Base-by-base conservation (phyloP, 2,888 invertebrate species). In the Matsumyia berberina region DNA sequence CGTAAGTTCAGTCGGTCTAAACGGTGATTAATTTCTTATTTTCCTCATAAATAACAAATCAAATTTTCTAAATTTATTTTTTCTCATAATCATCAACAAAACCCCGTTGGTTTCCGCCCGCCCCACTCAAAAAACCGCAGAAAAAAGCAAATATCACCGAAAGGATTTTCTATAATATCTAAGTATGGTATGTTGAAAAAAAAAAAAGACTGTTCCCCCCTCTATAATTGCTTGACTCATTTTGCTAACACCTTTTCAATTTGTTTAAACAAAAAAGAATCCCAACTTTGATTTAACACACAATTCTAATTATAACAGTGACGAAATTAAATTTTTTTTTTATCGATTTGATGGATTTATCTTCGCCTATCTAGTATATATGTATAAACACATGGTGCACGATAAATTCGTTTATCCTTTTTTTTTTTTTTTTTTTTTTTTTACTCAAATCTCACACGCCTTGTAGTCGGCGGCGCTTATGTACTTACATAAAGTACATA, bases 161-260 rank as follows among this genome's bases (percentile, higher is more conserved):
- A 70, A 82, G 77, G 77, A 82, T 42, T 72, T 24, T 24, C 24
- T 72, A n/a, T n/a, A 77, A 82, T 82, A 66, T 72, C 72, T 55
- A 51, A 82, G 31, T 66, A 82, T 82, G 82, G 82, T 82, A 82
- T 82, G 82, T 82, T 77, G 12, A 46, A 67, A 64, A 39, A 72
- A 67, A 64, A 39, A 72, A 64, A 11, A 37, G 37, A 39, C 44
- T 69, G 24, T 62, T 15, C 29, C n/a, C 24, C 33, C 17, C n/a
- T n/a, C n/a, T n/a, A n/a, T n/a, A n/a, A n/a, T 31, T 37, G 81
- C 69, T 74, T 74, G 74, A 80, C 44, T 81, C 69, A 81, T 24
- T 39, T 37, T 35, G 49, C 37, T 37, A 37, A 9, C 37, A 11
- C 37, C 11, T 37, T 37, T 4, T 2, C n/a, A 17, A 44, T 17